phyloP scores from a whole-genome alignment of 2,888 invertebrate species.

The Apamea epomidion region DNA sequence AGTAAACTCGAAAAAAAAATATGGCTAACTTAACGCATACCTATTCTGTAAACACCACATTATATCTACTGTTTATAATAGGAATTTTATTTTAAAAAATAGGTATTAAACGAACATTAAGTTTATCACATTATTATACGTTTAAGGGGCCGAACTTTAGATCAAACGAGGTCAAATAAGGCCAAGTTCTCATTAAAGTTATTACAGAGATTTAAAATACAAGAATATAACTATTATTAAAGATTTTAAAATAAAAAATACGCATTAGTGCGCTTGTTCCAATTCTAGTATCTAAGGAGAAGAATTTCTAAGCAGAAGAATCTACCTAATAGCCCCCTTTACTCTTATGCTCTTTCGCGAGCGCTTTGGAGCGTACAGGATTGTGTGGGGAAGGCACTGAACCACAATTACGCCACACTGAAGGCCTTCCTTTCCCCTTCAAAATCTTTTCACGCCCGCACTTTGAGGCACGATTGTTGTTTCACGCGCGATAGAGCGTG shows the following conservation, averaged over 20 bases:
- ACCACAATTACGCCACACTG: not conserved
- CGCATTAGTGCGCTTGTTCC: not conserved
- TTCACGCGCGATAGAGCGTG: not conserved
- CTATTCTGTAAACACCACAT: not conserved
- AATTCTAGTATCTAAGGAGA: not conserved
- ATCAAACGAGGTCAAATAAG: constrained; percentile 31
- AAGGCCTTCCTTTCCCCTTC: not conserved
- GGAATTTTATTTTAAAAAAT: constrained; percentile 14
- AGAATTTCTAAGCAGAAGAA: not conserved
- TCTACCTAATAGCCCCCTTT: not conserved
- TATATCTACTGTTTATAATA: constrained; percentile 5
- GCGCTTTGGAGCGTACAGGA: not conserved
- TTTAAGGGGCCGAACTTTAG: constrained; percentile 24
- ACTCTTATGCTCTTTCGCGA: not conserved
- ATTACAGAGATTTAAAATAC: constrained; percentile 30
- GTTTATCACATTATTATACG: constrained; percentile 21
- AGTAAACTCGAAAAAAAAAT: not conserved
- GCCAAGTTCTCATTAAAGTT: constrained; percentile 49
- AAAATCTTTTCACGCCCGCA: not conserved
- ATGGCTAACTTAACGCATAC: not conserved
- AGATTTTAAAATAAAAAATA: constrained; percentile 1
- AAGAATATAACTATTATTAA: not conserved
- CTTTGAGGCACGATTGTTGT: not conserved
- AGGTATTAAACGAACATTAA: constrained; percentile 29
- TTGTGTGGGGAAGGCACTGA: too few species aligned